phyloP scores from a whole-genome alignment of 2,888 invertebrate species.

The Blera fallax region DNA sequence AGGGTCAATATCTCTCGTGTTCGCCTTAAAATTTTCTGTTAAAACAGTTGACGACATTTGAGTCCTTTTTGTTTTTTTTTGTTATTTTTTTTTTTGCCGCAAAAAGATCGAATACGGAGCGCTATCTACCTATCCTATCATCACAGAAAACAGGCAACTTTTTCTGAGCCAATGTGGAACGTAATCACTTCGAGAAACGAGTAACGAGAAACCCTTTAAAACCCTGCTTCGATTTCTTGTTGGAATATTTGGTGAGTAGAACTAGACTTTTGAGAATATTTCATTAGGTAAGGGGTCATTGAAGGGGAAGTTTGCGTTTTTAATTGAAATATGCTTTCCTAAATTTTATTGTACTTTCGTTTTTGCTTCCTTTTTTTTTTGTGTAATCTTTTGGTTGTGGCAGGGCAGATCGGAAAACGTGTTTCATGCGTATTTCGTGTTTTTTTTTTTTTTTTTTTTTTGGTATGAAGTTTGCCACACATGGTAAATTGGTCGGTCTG shows the following conservation, averaged over 20 bases:
- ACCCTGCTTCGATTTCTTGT: slow-evolving; percentile 16
- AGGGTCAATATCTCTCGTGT: slow-evolving; percentile 24
- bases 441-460: no score
- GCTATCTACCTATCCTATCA: no score
- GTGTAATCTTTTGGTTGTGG: slow-evolving; percentile 12
- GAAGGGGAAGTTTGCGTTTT: neutral
- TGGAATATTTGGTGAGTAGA: slow-evolving; percentile 33
- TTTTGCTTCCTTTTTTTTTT: neutral
- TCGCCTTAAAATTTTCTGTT: neutral
- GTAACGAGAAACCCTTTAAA: neutral
- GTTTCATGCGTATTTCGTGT: slow-evolving; percentile 39
- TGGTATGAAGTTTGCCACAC: slow-evolving; percentile 50
- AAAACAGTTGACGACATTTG: neutral
- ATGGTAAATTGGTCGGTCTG: neutral
- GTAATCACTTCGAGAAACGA: slow-evolving; percentile 12
- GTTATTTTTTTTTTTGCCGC: neutral
- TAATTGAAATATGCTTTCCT: slow-evolving; percentile 9
- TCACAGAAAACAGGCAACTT: neutral
- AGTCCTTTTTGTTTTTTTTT: neutral
- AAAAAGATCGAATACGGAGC: neutral
- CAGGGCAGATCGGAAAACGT: slow-evolving; percentile 35
- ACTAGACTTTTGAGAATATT: neutral
- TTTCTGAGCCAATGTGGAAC: neutral
- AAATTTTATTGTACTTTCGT: neutral
- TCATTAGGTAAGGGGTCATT: slow-evolving; percentile 35